Evolutionary conservation across 2,113 vertebrate genomes (phyloP).

Genomic region (Dromiciops gliroides): DNA sequence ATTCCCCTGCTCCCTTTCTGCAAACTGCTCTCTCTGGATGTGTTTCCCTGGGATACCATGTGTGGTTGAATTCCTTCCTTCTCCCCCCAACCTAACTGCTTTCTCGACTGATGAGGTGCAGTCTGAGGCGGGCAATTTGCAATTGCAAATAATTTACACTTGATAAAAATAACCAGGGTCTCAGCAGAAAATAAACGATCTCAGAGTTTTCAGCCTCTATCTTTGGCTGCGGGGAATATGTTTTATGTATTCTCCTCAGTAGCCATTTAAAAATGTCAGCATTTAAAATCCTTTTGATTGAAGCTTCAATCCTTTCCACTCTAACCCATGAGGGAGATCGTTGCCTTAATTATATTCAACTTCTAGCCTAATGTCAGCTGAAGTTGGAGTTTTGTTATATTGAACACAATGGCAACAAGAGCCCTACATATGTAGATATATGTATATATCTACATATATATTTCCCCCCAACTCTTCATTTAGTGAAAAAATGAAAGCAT

Average conservation of each 20-base stretch:
- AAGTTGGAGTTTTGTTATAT: neutral
- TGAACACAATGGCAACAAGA: fast-evolving
- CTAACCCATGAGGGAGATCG: neutral
- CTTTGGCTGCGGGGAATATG: neutral
- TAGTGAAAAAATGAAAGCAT: conserved; percentile 35
- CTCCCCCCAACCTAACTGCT: no score
- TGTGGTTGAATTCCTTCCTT: neutral
- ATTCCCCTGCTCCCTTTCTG: neutral
- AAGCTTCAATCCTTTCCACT: neutral
- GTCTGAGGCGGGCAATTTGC: neutral
- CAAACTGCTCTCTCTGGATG: fast-evolving
- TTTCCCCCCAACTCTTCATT: conserved; percentile 26
- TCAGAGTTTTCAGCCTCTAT: neutral
- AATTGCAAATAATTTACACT: neutral
- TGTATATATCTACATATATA: fast-evolving
- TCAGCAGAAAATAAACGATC: neutral
- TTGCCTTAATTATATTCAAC: neutral
- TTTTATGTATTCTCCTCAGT: conserved; percentile 3
- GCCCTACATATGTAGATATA: neutral
- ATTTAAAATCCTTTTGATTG: conserved; percentile 1
- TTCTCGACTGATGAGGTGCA: neutral
- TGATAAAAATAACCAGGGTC: neutral
- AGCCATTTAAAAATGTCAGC: conserved; percentile 18
- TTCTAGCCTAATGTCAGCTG: neutral
- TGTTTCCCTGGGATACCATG: neutral